Base-by-base conservation (phyloP, 1,140 invertebrate species). In the Temnothorax longispinosus region DNA sequence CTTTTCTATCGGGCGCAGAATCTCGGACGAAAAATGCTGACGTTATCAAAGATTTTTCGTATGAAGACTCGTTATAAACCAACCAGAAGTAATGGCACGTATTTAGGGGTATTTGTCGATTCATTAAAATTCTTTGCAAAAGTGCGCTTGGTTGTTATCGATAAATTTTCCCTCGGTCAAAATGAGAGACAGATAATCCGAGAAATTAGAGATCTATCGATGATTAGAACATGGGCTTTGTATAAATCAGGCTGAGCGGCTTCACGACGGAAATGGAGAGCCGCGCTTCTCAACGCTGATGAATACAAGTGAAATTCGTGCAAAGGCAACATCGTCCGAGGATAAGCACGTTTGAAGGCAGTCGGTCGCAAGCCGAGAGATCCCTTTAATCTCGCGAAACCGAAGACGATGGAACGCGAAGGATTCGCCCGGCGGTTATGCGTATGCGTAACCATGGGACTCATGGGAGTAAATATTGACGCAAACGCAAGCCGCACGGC, bases 381-480 rank as follows among this genome's bases (percentile, higher is more conserved):
- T 84, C 88, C 60, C 86, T 90, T 86, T 88, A 90, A 90, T 90
- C 81, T 81, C 21, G 69, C 60, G 64, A 71, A 62, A 80, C 81
- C 64, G 52, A 90, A 88, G 81, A 75, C 76, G 60, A 35, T 56
- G 50, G 60, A 41, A 77, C 32, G 62, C 47, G 41, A 84, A 84
- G 65, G 78, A 89, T 77, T 62, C 77, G 13, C 58, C 18, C 35
- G 5, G n/a, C 64, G 75, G 71, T 76, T 69, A 64, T 82, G 52
- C 85, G 86, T 92, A 91, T 90, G 90, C 92, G 88, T 91, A 86
- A 86, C 89, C 91, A 91, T 89, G 86, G 69, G 54, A 90, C 90
- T 90, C 92, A 90, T 89, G 86, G 69, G 54, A 90, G 91, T 90
- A 89, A 93, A 93, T 88, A 91, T 93, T 93, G 92, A 92, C 91